Evolutionary conservation across 2,888 invertebrate genomes (phyloP), one percentile per base, ranked within the genome.

Genomic region (Chrysopilus asiliformis): DNA sequence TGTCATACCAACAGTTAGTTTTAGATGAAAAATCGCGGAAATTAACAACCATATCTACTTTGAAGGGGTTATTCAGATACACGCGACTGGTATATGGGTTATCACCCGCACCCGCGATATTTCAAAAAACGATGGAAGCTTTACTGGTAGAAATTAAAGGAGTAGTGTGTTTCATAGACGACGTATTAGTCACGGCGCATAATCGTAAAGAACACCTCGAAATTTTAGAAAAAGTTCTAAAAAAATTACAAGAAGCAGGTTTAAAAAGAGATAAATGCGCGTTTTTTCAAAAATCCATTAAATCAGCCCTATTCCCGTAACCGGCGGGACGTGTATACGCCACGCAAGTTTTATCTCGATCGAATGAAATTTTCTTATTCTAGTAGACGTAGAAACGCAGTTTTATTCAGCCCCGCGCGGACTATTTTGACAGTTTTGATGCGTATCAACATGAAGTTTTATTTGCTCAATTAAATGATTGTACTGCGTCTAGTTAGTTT

Each of bases 1-100:
- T 49, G 32, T 55, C 60, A 4, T 60, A 57, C 34, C 45, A 55
- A 40, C 55, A 60, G 38, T 28, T 57, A 17, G 52, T 51, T 45
- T 44, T 57, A 17, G 47, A 51, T 41, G 42, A 47, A 38, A 41
- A 54, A 14, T 44, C 49, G 13, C 35, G 56, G 14, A 57, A 55
- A 2, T 44, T 60, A 30, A 55, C 39, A 41, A 58, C 56, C 2
- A 54, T 51, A 34, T 53, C 52, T 36, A 57, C 56, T 4, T 34
- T 57, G 9, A 57, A 46, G 40, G 39, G 47, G 32, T 49, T 48
- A 32, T 55, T 46, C 7, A 38, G 56, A 10, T 34, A 56, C 32
- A 45, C 50, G n/a, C n/a, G n/a, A n/a, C n/a, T n/a, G n/a, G n/a
- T n/a, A 46, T 56, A 49, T 39, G 56, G 55, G 2, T 39, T 58